Percentiles rank a stretch among this genome's conserved stretches.
These are phyloP conservation scores for Caenorhabditis angaria DNA, from an alignment of 2,888 invertebrate species.

Conservation along the genomic window DNA sequence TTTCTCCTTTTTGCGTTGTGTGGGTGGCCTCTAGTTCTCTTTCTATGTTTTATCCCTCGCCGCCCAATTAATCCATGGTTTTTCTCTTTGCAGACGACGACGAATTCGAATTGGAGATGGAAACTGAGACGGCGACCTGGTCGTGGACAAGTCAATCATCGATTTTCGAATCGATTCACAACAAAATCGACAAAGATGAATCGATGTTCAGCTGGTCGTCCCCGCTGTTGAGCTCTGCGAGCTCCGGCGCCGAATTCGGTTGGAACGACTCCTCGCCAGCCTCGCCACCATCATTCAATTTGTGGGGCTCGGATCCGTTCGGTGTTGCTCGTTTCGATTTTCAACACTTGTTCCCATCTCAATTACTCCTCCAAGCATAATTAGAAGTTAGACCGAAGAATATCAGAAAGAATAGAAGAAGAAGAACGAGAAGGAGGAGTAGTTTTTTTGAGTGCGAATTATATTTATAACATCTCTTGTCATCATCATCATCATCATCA, in stretches of 20 bases:
- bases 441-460: not conserved
- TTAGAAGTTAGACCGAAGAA: conserved; percentile 18
- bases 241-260: conserved; percentile 10
- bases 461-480: not conserved
- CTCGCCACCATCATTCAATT: conserved; percentile 32
- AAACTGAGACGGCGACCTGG: not conserved
- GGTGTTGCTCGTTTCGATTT: conserved; percentile 48
- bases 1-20: not conserved
- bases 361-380: conserved; percentile 53
- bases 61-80: not conserved
- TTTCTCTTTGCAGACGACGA: not conserved
- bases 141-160: not conserved
- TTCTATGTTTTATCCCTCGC: too few species aligned
- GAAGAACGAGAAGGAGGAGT: conserved; percentile 10
- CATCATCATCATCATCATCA: conserved; percentile 10
- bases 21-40: not conserved
- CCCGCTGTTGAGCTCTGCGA: not conserved
- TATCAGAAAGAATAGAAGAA: conserved; percentile 10
- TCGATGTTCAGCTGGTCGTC: conserved; percentile 39
- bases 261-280: conserved; percentile 24
- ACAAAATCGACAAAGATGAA: not conserved
- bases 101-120: conserved; percentile 2
- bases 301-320: conserved; percentile 41
- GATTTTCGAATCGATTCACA: not conserved
- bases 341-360: conserved; percentile 47